Evolutionary conservation across 2,888 invertebrate genomes (phyloP).

Genomic region (Dynastes tityus): DNA sequence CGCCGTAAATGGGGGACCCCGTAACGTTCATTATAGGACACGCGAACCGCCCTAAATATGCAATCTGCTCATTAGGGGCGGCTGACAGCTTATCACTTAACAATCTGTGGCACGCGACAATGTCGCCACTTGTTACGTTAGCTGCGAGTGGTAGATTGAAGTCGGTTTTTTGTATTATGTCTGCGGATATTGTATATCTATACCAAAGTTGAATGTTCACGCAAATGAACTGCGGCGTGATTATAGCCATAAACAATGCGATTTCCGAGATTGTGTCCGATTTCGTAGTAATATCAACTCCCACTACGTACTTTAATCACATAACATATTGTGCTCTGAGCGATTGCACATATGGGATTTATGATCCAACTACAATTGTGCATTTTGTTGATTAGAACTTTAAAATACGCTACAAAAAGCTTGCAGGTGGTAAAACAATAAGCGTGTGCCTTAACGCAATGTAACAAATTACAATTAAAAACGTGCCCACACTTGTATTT

Average conservation of each 20-base stretch:
- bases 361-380: neutral
- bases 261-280: constrained; percentile 36
- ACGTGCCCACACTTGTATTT: too few species aligned
- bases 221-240: neutral
- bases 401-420: too few species aligned
- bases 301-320: constrained; percentile 9
- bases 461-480: too few species aligned
- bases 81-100: constrained; percentile 52
- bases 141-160: constrained; percentile 41
- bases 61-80: constrained; percentile 53
- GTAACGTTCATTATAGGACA: constrained; percentile 47
- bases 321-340: neutral
- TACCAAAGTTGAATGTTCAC: constrained; percentile 11
- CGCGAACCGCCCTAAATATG: constrained; percentile 53
- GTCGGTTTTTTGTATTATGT: constrained; percentile 21
- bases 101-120: constrained; percentile 49
- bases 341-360: neutral
- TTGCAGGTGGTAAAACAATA: too few species aligned
- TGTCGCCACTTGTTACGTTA: constrained; percentile 46
- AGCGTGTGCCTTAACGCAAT: too few species aligned
- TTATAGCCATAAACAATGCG: constrained; percentile 31
- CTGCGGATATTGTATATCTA: constrained; percentile 10
- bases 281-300: neutral
- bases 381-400: neutral
- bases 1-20: constrained; percentile 48